Percentiles rank a stretch among this genome's conserved stretches.
Evolutionary conservation across 2,888 invertebrate genomes (phyloP).

Genomic region (Dynastes hyllus): DNA sequence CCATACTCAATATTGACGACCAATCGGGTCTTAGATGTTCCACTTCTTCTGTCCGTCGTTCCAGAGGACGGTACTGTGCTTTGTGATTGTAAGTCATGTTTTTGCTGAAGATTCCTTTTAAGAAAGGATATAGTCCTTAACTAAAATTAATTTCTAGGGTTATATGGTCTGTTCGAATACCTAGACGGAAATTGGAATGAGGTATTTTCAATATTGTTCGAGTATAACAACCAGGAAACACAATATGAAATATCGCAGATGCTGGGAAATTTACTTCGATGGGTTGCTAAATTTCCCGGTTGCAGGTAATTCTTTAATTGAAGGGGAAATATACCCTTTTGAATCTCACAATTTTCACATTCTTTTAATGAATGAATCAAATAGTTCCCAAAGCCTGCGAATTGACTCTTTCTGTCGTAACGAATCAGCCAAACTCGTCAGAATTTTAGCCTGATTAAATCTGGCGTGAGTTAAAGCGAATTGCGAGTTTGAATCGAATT

Average conservation of each 20-base stretch:
- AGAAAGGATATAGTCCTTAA: too few species aligned
- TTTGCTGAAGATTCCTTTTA: too few species aligned
- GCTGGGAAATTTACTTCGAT: too few species aligned
- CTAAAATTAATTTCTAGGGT: slow-evolving; percentile 11
- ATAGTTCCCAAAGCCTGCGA: too few species aligned
- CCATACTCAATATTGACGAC: not conserved
- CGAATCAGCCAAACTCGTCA: too few species aligned
- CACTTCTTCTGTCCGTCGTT: slow-evolving; percentile 38
- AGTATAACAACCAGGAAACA: slow-evolving; percentile 58
- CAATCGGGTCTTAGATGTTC: not conserved
- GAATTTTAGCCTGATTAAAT: too few species aligned
- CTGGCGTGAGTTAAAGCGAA: too few species aligned
- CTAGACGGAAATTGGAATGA: slow-evolving; percentile 63
- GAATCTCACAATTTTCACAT: not conserved
- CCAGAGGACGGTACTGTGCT: slow-evolving; percentile 38
- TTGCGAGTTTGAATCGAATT: too few species aligned
- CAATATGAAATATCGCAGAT: slow-evolving; percentile 58
- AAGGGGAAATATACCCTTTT: not conserved
- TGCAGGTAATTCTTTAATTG: slow-evolving; percentile 58
- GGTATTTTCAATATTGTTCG: slow-evolving; percentile 62
- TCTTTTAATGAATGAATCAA: not conserved
- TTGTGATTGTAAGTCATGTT: slow-evolving; percentile 55
- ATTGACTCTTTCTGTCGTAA: too few species aligned
- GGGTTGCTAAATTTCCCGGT: too few species aligned
- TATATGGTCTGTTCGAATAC: slow-evolving; percentile 67